phyloP scores from a whole-genome alignment of 2,888 invertebrate genomes.

The Venusia cambrica region DNA sequence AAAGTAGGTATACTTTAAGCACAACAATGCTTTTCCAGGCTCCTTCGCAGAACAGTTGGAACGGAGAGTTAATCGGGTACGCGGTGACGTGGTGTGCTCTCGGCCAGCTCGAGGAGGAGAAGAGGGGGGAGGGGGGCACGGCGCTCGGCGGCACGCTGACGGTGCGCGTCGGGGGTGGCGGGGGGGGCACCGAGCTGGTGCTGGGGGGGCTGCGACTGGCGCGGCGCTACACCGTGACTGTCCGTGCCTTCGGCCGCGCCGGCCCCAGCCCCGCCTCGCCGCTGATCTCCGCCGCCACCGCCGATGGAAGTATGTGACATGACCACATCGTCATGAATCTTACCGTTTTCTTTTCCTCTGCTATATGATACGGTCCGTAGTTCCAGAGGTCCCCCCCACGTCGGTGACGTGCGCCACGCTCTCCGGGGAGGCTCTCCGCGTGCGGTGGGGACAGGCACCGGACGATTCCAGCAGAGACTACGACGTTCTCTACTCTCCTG shows the following conservation, averaged over 20 bases:
- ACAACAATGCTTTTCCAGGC: too few species aligned
- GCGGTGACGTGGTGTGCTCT: constrained; percentile 82
- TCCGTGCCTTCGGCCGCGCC: constrained; percentile 90
- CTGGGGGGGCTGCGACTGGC: constrained; percentile 85
- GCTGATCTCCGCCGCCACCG: constrained; percentile 86
- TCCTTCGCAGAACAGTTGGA: constrained; percentile 84
- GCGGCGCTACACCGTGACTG: constrained; percentile 88
- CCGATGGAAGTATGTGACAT: constrained; percentile 84
- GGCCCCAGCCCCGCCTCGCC: constrained; percentile 90
- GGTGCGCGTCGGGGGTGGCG: constrained; percentile 84
- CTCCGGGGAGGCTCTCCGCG: constrained; percentile 86
- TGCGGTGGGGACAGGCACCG: constrained; percentile 84
- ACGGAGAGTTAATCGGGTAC: constrained; percentile 88
- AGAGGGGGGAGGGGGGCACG: constrained; percentile 45
- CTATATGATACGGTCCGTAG: too few species aligned
- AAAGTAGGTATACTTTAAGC: too few species aligned
- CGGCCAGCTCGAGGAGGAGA: constrained; percentile 32
- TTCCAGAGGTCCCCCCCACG: constrained; percentile 86
- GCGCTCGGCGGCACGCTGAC: constrained; percentile 44
- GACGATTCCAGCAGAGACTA: constrained; percentile 86
- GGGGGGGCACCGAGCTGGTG: constrained; percentile 83
- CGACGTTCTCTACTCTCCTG: constrained; percentile 87
- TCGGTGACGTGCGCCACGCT: constrained; percentile 85
- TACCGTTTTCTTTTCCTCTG: constrained; percentile 2
- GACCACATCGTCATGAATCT: background rate